phyloP scores from a whole-genome alignment of 2,797 vertebrate species.

The Darevskia nairensis region DNA sequence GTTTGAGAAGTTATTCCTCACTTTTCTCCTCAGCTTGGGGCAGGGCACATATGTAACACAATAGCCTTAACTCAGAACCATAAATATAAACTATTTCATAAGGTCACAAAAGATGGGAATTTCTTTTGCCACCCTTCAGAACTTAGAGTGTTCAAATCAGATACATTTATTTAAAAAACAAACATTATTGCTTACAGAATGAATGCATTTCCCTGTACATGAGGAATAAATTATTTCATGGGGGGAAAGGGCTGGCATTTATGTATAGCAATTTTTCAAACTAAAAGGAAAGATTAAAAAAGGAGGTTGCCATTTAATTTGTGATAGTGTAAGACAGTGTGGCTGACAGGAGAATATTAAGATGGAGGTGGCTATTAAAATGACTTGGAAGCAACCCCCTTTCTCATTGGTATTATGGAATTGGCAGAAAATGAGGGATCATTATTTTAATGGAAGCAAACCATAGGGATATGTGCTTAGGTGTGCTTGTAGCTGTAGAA shows the following conservation, averaged over 20 bases:
- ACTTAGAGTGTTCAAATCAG: neutral
- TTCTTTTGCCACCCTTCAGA: neutral
- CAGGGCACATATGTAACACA: neutral
- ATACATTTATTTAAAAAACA: neutral
- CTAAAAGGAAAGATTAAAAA: conserved; percentile 27
- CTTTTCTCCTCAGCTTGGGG: neutral
- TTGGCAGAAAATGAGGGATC: conserved; percentile 38
- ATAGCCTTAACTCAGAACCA: neutral
- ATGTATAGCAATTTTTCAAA: conserved; percentile 18
- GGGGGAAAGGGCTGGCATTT: neutral
- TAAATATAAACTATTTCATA: neutral
- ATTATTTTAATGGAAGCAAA: conserved; percentile 29
- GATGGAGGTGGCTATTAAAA: conserved; percentile 40
- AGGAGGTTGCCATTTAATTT: conserved; percentile 33
- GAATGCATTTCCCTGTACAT: neutral
- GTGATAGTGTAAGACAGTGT: conserved; percentile 3
- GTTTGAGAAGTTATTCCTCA: neutral
- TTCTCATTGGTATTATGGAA: conserved; percentile 9
- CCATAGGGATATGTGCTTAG: conserved; percentile 29
- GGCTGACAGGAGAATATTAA: conserved; percentile 26
- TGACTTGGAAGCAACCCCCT: conserved; percentile 14
- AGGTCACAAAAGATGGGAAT: neutral
- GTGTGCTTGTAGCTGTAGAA: conserved; percentile 40
- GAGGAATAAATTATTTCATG: conserved; percentile 19
- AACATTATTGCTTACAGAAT: neutral